Base-by-base conservation (phyloP, 2,113 vertebrate species). In the Poeciliopsis prolifica region DNA sequence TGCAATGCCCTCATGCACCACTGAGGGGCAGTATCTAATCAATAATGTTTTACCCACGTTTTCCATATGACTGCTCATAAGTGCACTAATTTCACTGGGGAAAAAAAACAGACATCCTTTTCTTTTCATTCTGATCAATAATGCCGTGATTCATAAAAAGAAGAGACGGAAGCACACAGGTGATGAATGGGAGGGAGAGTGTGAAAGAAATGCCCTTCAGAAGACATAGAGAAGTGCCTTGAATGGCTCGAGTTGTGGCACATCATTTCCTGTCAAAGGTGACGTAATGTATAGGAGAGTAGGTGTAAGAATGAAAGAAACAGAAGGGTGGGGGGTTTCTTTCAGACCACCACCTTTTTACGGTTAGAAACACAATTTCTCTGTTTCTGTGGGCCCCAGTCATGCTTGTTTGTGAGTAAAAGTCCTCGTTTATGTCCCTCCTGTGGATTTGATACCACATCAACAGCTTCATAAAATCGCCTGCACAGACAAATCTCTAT, bases 251-350 rank as follows among this genome's bases (percentile, higher is more conserved):
- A 83, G 75, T 72, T 54, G 71, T 77, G 29, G 83, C 70, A 62
- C 79, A 72, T 85, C 62, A 86, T 89, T 91, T 91, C 83, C 85
- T 88, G 82, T 33, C 7, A 30, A 71, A 60, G 72, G 89, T 91
- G 89, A 91, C 63, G 86, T 92, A 82, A 91, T 89, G 80, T 77
- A 72, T 35, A 73, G 72, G 35, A 78, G 65, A 78, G 69, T 75
- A 66, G 51, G 86, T 77, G 88, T 88, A 78, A 90, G 85, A 68
- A 79, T 73, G 65, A 40, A 61, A 64, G 65, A 77, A 67, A 48
- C 48, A 29, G 65, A 42, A 37, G 68, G 51, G 67, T 65, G 78
- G 83, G 74, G 82, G 77, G 78, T 73, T 42, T 5, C 26, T 28
- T 60, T 71, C 70, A 72, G 12, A 74, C n/a, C 63, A 72, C 51